Conservation (phyloP, 1,140 invertebrate species). For the Bombus waltoni region DNA sequence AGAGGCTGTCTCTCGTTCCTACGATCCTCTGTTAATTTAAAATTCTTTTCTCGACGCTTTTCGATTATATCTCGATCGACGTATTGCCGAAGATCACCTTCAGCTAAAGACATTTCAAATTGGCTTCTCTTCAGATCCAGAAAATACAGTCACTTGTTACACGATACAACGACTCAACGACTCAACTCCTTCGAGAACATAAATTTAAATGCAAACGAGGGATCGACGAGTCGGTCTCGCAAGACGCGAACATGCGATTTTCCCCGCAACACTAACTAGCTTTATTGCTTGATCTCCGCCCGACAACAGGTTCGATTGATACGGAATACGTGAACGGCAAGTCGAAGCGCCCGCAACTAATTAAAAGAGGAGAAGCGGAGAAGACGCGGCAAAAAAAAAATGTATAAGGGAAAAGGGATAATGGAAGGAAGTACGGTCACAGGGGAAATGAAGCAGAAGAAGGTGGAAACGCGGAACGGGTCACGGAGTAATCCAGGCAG, state of each 20-base stretch:
- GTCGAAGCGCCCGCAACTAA: neutral
- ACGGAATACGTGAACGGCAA: neutral
- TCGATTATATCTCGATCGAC: too few species aligned
- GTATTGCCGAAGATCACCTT: too few species aligned
- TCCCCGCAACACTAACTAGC: neutral
- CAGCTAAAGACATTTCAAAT: too few species aligned
- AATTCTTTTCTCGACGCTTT: too few species aligned
- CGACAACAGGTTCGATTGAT: constrained; percentile 24
- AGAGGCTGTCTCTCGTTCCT: too few species aligned
- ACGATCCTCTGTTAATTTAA: too few species aligned
- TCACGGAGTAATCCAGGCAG: neutral
- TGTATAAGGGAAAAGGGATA: neutral
- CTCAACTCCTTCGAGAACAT: too few species aligned
- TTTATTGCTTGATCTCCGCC: neutral
- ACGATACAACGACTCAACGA: too few species aligned
- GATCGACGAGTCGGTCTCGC: neutral
- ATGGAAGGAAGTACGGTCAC: constrained; percentile 6
- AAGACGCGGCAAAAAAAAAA: neutral
- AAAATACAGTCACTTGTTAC: too few species aligned
- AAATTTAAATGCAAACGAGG: neutral
- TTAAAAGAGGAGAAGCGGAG: neutral
- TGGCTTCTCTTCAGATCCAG: too few species aligned
- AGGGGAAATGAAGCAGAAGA: constrained; percentile 32
- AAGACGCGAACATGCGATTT: neutral
- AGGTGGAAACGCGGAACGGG: neutral